Conservation (phyloP, 2,888 invertebrate species). For the Himalopsyche tibetana region DNA sequence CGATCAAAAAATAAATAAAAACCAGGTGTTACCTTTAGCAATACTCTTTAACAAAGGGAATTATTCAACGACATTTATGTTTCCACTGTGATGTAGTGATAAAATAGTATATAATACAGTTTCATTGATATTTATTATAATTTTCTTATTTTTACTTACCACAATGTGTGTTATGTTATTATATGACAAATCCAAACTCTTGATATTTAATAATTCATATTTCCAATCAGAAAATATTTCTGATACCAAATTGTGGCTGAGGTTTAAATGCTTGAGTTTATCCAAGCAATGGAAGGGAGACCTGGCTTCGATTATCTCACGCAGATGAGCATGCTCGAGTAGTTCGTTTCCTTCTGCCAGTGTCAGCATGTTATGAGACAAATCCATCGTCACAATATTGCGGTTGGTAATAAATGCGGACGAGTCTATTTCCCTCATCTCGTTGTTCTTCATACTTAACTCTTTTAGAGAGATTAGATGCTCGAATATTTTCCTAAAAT, state of each 20-base stretch:
- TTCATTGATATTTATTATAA: too few species aligned
- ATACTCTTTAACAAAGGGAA: too few species aligned
- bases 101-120: too few species aligned
- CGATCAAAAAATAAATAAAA: too few species aligned
- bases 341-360: conserved; percentile 68
- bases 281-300: conserved; percentile 79
- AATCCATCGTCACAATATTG: conserved; percentile 74
- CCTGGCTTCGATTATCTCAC: conserved; percentile 67
- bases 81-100: too few species aligned
- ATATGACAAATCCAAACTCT: conserved; percentile 81
- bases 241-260: conserved; percentile 81
- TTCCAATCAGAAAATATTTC: conserved; percentile 81
- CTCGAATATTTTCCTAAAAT: conserved; percentile 71
- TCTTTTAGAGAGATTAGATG: conserved; percentile 71
- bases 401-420: conserved; percentile 76
- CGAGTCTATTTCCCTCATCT: conserved; percentile 69
- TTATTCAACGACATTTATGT: too few species aligned
- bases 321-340: neutral
- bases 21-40: too few species aligned
- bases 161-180: conserved; percentile 78
- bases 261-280: conserved; percentile 77
- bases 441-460: conserved; percentile 76
- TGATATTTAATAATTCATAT: conserved; percentile 76
- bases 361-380: conserved; percentile 77
- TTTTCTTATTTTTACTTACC: conserved; percentile 70